Percentiles rank a stretch among this genome's conserved stretches.
phyloP scores from a whole-genome alignment of 2,113 vertebrate species.

The Pachyramphus minor region DNA sequence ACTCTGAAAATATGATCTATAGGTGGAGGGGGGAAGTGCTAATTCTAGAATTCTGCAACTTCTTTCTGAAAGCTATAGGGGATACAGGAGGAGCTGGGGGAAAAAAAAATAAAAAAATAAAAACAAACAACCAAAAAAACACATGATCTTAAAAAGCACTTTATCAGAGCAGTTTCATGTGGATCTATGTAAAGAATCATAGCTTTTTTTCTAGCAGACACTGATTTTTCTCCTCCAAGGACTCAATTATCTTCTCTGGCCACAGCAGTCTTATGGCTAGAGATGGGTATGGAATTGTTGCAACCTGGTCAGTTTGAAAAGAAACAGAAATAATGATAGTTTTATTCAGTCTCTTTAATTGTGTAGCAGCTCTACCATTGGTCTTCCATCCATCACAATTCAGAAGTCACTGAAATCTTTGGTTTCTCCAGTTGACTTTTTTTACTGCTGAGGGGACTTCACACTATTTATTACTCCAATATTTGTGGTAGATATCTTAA shows the following conservation, averaged over 20 bases:
- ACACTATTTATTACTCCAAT: neutral
- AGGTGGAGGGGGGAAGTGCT: neutral
- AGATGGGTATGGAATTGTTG: neutral
- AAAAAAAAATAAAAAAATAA: neutral
- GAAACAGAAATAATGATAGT: neutral
- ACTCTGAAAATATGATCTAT: neutral
- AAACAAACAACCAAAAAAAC: rapidly evolving
- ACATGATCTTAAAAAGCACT: neutral
- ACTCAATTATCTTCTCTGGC: neutral
- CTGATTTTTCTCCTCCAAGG: neutral
- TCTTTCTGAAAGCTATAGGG: neutral
- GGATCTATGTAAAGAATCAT: neutral
- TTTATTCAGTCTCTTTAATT: neutral
- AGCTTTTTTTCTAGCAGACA: neutral
- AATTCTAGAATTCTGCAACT: neutral
- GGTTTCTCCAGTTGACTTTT: neutral
- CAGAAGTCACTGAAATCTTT: neutral
- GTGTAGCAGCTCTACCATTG: neutral
- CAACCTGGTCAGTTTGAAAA: neutral
- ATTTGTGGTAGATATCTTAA: neutral
- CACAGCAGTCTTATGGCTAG: neutral
- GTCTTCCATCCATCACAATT: neutral
- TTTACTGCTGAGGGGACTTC: neutral
- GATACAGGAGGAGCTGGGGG: neutral
- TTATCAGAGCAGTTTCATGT: neutral